Percentiles rank a stretch among this genome's conserved stretches.
phyloP scores from a whole-genome alignment of 2,888 invertebrate species.

The Torymus aiolomorphi region DNA sequence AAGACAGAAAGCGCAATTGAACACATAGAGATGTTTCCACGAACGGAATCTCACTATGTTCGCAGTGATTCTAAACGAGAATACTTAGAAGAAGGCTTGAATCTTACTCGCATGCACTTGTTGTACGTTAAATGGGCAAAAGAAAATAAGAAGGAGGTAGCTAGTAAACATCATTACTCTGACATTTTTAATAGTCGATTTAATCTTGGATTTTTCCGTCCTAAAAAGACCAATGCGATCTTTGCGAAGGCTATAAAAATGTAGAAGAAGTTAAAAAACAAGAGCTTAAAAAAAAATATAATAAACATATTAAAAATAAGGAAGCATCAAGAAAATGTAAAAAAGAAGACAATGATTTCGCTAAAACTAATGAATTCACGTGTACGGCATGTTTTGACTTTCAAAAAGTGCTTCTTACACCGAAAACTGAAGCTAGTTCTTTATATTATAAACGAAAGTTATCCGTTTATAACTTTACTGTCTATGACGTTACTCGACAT shows the following conservation, averaged over 20 bases:
- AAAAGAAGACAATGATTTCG: neutral
- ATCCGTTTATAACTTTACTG: conserved; percentile 57
- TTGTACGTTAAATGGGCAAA: conserved; percentile 48
- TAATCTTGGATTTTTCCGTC: conserved; percentile 51
- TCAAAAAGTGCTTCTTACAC: conserved; percentile 49
- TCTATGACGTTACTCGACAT: too few species aligned
- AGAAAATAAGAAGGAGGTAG: too few species aligned
- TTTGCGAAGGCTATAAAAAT: conserved; percentile 65
- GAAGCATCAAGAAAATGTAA: conserved; percentile 7
- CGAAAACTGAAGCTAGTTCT: conserved; percentile 29
- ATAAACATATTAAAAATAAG: conserved; percentile 29
- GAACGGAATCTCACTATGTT: too few species aligned
- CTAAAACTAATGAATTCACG: conserved; percentile 20
- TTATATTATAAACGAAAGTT: conserved; percentile 58
- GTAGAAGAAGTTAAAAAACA: conserved; percentile 55
- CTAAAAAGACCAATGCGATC: conserved; percentile 65
- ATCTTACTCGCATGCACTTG: too few species aligned
- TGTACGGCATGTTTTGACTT: conserved; percentile 53
- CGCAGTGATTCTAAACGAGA: too few species aligned
- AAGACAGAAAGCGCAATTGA: conserved; percentile 39
- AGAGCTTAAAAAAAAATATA: conserved; percentile 17
- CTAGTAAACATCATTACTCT: conserved; percentile 19
- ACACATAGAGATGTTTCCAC: conserved; percentile 38
- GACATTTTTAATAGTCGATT: conserved; percentile 45
- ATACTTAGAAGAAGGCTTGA: too few species aligned